Percentiles rank a stretch among this genome's conserved stretches.
Evolutionary conservation across 2,888 invertebrate genomes (phyloP).

Genomic region (Eubasilissa splendida): DNA sequence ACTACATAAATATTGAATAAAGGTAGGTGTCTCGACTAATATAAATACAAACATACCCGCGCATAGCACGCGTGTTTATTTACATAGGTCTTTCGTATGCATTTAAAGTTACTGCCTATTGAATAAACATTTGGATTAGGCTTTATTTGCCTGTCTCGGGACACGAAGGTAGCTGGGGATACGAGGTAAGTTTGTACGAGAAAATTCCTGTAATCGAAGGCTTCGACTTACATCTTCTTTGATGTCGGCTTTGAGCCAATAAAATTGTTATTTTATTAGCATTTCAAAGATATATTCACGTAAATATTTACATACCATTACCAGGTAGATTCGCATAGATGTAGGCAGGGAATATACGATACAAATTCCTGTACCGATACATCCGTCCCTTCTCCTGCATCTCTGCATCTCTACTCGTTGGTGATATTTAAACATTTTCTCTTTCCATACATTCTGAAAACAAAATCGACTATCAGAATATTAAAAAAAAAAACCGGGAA

Average conservation of each 20-base stretch:
- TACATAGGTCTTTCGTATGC: constrained; percentile 21
- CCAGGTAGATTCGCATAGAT: no score
- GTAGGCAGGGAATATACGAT: no score
- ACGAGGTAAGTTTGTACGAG: constrained; percentile 4
- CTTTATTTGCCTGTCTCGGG: constrained; percentile 18
- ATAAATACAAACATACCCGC: constrained; percentile 3
- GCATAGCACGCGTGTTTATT: constrained; percentile 27
- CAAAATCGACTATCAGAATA: no score
- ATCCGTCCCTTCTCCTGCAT: no score
- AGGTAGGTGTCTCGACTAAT: constrained; percentile 8
- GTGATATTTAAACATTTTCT: no score
- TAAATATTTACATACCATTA: background rate
- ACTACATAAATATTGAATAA: background rate
- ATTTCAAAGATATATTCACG: constrained; percentile 22
- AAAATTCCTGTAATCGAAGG: constrained; percentile 25
- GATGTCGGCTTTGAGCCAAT: constrained; percentile 34
- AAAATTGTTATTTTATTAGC: constrained; percentile 35
- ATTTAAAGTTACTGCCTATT: constrained; percentile 42
- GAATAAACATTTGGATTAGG: constrained; percentile 54
- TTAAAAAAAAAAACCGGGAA: no score
- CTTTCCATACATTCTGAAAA: no score
- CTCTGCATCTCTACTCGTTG: no score
- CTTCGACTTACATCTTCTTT: constrained; percentile 17
- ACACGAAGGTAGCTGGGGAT: background rate
- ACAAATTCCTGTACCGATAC: no score